Conservation (phyloP, 2,797 vertebrate species). For the Carcharodon carcharias region DNA sequence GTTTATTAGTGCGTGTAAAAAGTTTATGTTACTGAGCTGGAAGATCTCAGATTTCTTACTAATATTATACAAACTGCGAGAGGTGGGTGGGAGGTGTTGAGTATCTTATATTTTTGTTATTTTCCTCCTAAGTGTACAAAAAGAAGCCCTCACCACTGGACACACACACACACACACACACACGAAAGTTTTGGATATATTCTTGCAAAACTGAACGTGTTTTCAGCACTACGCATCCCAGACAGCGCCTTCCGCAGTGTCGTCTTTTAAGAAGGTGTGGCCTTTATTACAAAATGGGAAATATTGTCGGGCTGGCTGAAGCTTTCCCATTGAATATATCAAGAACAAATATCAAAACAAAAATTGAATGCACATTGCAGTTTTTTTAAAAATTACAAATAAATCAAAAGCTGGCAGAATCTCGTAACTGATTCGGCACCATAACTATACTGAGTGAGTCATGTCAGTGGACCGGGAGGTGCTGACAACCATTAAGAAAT, state of each 20-base stretch:
- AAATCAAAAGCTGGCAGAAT: not conserved
- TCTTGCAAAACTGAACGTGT: not conserved
- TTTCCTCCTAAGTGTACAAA: not conserved
- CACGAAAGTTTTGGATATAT: not conserved
- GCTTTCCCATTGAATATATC: not conserved
- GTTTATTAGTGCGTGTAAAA: not conserved
- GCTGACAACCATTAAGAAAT: not conserved
- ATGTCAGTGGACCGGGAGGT: not conserved
- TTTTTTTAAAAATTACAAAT: not conserved
- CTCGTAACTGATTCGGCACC: not conserved
- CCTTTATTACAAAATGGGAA: not conserved
- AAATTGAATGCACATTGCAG: too few species aligned
- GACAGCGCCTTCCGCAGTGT: slow-evolving; percentile 36
- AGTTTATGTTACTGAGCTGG: not conserved
- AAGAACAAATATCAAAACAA: not conserved
- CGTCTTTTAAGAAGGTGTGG: not conserved
- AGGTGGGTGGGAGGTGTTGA: too few species aligned
- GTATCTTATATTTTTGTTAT: not conserved
- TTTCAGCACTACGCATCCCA: not conserved
- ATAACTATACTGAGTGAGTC: not conserved
- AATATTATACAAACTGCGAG: not conserved
- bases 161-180: not conserved
- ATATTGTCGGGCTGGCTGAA: too few species aligned
- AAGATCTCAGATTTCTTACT: not conserved
- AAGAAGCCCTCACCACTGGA: not conserved